Conservation (phyloP, 2,888 invertebrate genomes). For the Standfussiana lucernea region DNA sequence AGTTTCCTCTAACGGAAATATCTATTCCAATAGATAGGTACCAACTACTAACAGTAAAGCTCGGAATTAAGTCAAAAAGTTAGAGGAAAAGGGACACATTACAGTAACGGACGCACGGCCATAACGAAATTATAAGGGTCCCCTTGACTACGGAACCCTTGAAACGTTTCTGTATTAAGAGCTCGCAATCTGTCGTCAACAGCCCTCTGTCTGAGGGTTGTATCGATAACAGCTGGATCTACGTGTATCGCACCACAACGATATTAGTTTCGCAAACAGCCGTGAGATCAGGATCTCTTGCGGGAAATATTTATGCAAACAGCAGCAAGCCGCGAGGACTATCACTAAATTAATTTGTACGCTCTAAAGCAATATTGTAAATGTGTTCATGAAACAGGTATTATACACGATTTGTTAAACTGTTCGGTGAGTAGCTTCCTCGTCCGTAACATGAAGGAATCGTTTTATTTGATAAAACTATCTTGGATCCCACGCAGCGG, state of each 20-base stretch:
- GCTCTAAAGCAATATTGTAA: conserved; percentile 57
- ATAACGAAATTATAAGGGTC: conserved; percentile 40
- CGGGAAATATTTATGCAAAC: conserved; percentile 53
- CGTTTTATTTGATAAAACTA: conserved; percentile 40
- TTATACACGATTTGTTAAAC: conserved; percentile 36
- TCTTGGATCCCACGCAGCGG: background rate
- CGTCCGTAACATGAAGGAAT: conserved; percentile 4
- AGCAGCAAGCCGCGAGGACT: conserved; percentile 32
- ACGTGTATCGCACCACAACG: conserved; percentile 33
- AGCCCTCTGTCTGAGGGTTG: conserved; percentile 16
- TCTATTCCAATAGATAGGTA: background rate
- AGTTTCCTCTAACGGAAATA: background rate
- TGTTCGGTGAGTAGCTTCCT: conserved; percentile 25
- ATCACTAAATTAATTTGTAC: conserved; percentile 60
- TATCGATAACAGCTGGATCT: conserved; percentile 45
- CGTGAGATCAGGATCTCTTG: conserved; percentile 40
- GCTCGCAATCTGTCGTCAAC: conserved; percentile 35
- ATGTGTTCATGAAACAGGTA: conserved; percentile 51
- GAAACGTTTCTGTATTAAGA: conserved; percentile 21
- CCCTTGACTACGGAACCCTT: conserved; percentile 8
- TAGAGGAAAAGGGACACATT: conserved; percentile 16
- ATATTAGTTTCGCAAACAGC: conserved; percentile 53
- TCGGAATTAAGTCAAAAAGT: conserved; percentile 29
- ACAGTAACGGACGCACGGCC: background rate
- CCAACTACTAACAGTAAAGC: conserved; percentile 9